These are phyloP conservation scores for Rhynchotus rufescens DNA, from an alignment of 2,797 vertebrate species.

Conservation along the genomic window DNA sequence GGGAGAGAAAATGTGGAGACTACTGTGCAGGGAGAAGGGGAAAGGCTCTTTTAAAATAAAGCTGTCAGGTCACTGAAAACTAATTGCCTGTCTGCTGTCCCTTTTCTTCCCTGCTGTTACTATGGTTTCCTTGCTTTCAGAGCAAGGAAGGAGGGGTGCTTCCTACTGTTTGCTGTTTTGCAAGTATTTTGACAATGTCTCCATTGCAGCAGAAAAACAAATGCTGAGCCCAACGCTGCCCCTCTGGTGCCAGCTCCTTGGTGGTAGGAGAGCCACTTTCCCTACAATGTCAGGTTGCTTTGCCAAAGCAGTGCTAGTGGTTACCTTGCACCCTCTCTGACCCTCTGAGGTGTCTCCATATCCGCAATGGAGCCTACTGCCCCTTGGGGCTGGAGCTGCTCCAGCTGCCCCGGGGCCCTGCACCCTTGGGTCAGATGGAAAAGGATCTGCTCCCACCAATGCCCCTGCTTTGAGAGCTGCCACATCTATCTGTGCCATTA, in stretches of 20 bases:
- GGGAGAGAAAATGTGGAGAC: neutral
- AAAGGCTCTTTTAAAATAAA: neutral
- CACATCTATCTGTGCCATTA: neutral
- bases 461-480: fast-evolving
- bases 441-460: neutral
- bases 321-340: neutral
- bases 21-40: neutral
- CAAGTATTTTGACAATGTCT: neutral
- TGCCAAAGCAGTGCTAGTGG: neutral
- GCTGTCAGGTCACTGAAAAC: neutral
- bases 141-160: neutral
- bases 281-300: neutral
- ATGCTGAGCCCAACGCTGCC: neutral
- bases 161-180: neutral
- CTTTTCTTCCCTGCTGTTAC: neutral
- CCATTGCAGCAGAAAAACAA: neutral
- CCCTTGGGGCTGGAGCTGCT: fast-evolving
- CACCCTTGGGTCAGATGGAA: too few relatives aligned
- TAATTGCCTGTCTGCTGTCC: neutral
- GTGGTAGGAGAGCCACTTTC: neutral
- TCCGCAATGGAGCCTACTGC: fast-evolving
- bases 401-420: fast-evolving
- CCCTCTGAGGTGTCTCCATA: neutral
- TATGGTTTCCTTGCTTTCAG: neutral
- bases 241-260: neutral